Percentiles rank a stretch among this genome's conserved stretches.
phyloP scores from a whole-genome alignment of 2,797 vertebrate species.

The Cacajao melanocephalus region DNA sequence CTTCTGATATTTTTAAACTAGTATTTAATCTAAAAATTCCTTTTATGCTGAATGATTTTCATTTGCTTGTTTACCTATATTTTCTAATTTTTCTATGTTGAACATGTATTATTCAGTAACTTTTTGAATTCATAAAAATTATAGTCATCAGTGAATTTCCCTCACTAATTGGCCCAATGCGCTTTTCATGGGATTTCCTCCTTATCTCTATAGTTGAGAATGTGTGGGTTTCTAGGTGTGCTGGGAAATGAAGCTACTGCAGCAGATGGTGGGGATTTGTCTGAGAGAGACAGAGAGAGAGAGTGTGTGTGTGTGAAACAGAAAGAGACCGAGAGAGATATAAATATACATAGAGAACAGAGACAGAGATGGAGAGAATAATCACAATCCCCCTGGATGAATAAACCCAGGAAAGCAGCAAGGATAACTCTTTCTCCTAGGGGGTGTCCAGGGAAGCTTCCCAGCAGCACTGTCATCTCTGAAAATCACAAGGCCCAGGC shows the following conservation, averaged over 20 bases:
- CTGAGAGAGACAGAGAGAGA: background rate
- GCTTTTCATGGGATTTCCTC: background rate
- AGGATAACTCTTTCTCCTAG: background rate
- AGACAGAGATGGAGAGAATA: background rate
- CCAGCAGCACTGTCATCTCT: background rate
- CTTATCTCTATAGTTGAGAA: background rate
- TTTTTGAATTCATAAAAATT: background rate
- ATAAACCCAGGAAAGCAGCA: background rate
- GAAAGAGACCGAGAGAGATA: background rate
- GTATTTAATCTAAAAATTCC: background rate
- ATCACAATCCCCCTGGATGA: background rate
- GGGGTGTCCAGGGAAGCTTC: background rate
- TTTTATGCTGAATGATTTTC: background rate
- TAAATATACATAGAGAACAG: rapidly evolving
- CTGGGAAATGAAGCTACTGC: background rate
- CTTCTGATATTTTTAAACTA: background rate
- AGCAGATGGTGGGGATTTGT: background rate
- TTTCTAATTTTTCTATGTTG: conserved; percentile 9
- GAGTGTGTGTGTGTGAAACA: background rate
- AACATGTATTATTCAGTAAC: background rate
- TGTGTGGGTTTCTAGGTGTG: background rate
- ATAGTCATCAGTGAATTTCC: background rate
- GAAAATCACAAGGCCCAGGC: background rate
- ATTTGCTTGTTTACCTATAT: background rate
- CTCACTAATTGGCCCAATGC: background rate